phyloP scores from a whole-genome alignment of 1,140 invertebrate genomes.

The Calliphora vicina region DNA sequence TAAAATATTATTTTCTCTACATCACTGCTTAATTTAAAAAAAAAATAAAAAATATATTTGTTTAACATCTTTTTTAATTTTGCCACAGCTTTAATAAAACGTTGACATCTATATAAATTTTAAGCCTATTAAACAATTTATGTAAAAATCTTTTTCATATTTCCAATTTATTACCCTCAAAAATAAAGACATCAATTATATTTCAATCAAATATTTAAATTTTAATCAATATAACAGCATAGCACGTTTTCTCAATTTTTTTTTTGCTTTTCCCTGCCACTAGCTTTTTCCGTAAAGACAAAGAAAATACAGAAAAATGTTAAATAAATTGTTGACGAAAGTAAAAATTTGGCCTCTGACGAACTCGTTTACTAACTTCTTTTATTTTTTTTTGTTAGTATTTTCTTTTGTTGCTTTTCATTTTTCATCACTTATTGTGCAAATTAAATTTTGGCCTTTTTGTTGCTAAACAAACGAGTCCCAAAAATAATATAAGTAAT shows the following conservation, averaged over 20 bases:
- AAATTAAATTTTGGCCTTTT: conserved; percentile 24
- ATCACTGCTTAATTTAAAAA: too few relatives aligned
- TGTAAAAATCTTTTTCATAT: too few relatives aligned
- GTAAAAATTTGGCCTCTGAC: neutral
- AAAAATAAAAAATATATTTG: too few relatives aligned
- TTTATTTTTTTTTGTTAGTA: too few relatives aligned
- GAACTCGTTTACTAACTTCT: neutral
- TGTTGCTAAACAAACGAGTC: neutral
- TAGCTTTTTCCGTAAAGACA: neutral
- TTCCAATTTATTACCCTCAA: neutral
- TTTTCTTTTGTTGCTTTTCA: neutral
- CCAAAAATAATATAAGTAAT: conserved; percentile 18
- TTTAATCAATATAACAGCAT: neutral
- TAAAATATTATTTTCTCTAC: too few relatives aligned
- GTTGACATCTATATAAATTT: too few relatives aligned
- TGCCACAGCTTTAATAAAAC: too few relatives aligned
- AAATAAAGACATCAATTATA: neutral
- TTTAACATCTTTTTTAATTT: too few relatives aligned
- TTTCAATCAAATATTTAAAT: conserved; percentile 6
- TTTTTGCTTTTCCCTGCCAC: neutral
- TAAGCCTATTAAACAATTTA: too few relatives aligned
- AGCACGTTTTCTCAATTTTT: neutral
- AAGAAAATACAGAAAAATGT: neutral
- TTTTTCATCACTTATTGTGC: neutral
- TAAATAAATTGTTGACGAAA: conserved; percentile 1